Base-by-base conservation (phyloP, 2,888 invertebrate species). In the Eulithis testata region DNA sequence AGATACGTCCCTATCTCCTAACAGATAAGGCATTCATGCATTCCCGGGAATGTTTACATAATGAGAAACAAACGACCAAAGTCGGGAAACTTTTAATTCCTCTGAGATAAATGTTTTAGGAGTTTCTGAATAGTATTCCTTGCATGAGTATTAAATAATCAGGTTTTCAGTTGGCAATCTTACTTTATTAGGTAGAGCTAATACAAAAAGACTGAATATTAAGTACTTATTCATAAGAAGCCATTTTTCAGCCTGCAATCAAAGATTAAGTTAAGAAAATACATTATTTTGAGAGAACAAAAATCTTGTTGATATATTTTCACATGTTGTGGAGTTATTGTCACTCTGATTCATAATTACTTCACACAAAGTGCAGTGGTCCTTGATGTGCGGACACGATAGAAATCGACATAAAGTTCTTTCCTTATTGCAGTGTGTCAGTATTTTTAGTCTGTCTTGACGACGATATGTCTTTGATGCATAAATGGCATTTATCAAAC, bases 41-140 rank as follows among this genome's bases (percentile, higher is more conserved):
- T 72, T 72, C 77, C 80, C 80, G 87, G 89, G 88, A 92, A 93
- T 92, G 90, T 93, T 92, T 91, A 86, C 86, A 73, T 92, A 90
- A 91, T 88, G 90, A 87, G 85, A 66, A 76, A 84, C 78, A 81
- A 83, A 85, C 82, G 81, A 84, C 83, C 77, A 73, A 76, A 77
- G 74, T 76, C 68, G 76, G 74, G 77, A 82, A 77, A 69, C 80
- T 80, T 86, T 83, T 83, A 81, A 86, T 84, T 49, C 21, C 11
- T 21, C 11, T 9, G 49, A 21, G 14, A 11, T 49, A 21, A 49
- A 49, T 8, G 49, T 0, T 21, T 52, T 37, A 37, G 2, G 7
- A 36, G n/a, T 31, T 11, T 6, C 12, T 52, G 8, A 36, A 11
- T 40, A 40, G 40, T 31, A 31, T 6, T 5, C 31, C 31, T 4